Evolutionary conservation across 2,888 invertebrate genomes (phyloP).

Genomic region (Candidula unifasciata): DNA sequence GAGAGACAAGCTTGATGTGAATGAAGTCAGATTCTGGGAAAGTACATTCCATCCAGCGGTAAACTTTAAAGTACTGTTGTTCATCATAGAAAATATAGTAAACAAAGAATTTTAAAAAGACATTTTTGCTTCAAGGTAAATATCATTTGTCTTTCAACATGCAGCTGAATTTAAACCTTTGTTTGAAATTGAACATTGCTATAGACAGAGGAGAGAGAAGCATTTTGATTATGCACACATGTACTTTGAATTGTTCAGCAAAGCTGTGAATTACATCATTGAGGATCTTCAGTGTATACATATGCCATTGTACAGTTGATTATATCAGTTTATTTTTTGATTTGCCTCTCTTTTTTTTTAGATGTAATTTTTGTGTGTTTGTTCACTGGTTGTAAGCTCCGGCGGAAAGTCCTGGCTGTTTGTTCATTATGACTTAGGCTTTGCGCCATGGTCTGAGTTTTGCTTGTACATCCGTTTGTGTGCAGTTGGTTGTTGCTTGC

Average conservation of each 20-base stretch:
- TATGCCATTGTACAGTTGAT: conserved; percentile 7
- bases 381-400: no score
- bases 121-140: conserved; percentile 7
- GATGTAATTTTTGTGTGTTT: no score
- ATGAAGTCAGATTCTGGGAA: background rate
- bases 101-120: background rate
- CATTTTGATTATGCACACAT: background rate
- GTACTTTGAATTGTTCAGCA: background rate
- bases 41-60: conserved; percentile 29
- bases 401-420: no score
- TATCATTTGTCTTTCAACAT: conserved; percentile 24
- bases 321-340: background rate
- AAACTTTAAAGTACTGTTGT: conserved; percentile 9
- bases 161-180: background rate
- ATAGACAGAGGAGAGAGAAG: no score
- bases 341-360: background rate
- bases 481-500: no score
- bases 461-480: no score
- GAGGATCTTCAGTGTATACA: background rate
- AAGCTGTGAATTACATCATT: background rate
- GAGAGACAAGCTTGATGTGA: no score
- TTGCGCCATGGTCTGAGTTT: no score
- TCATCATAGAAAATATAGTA: background rate
- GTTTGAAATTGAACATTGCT: no score
- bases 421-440: no score